These are phyloP conservation scores for Sacculina carcini DNA, from an alignment of 2,888 invertebrate species.

Conservation along the genomic window DNA sequence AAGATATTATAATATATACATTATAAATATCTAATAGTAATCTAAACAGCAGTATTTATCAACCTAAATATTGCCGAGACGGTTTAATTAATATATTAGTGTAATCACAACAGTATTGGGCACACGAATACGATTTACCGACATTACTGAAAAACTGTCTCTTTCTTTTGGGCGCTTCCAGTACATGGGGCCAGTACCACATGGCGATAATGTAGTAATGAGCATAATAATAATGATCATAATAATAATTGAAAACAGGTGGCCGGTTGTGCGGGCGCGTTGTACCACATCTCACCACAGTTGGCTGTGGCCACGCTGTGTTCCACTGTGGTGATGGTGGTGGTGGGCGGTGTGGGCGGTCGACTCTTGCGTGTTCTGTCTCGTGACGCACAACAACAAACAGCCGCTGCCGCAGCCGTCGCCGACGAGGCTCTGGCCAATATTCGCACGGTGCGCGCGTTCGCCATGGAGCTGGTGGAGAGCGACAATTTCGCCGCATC, in stretches of 20 bases:
- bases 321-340: constrained; percentile 46
- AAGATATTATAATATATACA: constrained; percentile 2
- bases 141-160: too few relatives aligned
- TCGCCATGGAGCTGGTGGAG: constrained; percentile 74
- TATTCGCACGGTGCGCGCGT: constrained; percentile 30
- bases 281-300: constrained; percentile 67
- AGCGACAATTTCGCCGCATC: constrained; percentile 40
- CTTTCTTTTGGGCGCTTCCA: too few relatives aligned
- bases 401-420: constrained; percentile 51
- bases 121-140: too few relatives aligned
- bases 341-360: constrained; percentile 64
- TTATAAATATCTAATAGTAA: too few relatives aligned
- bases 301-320: constrained; percentile 45
- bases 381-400: constrained; percentile 53
- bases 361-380: constrained; percentile 46
- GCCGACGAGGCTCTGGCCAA: constrained; percentile 14
- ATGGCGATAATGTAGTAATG: too few relatives aligned
- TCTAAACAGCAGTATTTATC: too few relatives aligned
- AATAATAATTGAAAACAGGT: too few relatives aligned
- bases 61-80: too few relatives aligned
- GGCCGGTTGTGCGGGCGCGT: constrained; percentile 43
- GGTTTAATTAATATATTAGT: too few relatives aligned
- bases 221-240: too few relatives aligned
- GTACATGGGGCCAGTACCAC: too few relatives aligned
- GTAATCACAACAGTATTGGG: too few relatives aligned